Base-by-base conservation (phyloP, 2,888 invertebrate species). In the Zhengitettix transpicula region DNA sequence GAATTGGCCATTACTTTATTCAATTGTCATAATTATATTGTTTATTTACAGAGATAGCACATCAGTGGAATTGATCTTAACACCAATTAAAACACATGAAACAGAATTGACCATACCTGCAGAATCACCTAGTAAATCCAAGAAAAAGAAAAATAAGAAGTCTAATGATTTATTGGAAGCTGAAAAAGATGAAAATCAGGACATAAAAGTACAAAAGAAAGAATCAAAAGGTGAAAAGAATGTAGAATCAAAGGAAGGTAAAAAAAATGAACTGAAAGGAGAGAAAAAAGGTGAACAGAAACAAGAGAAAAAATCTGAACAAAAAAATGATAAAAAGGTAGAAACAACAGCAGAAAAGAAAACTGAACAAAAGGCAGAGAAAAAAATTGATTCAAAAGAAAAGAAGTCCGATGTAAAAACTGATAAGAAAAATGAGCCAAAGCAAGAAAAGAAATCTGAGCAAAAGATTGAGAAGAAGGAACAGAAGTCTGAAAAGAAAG, bases 391-490 rank as follows among this genome's bases (percentile, higher is more conserved):
- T 47, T 2, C 28, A 28, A 28, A 28, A 28, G 28, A 28, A 28
- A 28, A 28, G 28, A 28, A 28, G 28, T 28, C 28, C 7, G 28
- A 28, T 2, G 28, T 28, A 28, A 47, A 47, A 47, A n/a, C 2
- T 14, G 60, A 58, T 10, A 54, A 51, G 42, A 57, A 63, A 51
- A 61, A 59, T n/a, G 64, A 75, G 71, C 53, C 59, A 69, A 77
- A 76, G 69, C 77, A 78, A 66, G 75, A 76, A 65, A 76, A 75
- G 65, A 77, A 77, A n/a, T n/a, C n/a, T 42, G 44, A 42, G 12
- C 44, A 11, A 11, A 42, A 47, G n/a, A 47, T 47, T 47, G n/a
- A n/a, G 12, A 47, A 47, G 47, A 12, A 12, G n/a, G 47, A 47
- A 47, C 12, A n/a, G 5, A 47, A 47, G 9, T n/a, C 47, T 14